Evolutionary conservation across 1,140 invertebrate genomes (phyloP).

Genomic region (Tetragonula clypearis): DNA sequence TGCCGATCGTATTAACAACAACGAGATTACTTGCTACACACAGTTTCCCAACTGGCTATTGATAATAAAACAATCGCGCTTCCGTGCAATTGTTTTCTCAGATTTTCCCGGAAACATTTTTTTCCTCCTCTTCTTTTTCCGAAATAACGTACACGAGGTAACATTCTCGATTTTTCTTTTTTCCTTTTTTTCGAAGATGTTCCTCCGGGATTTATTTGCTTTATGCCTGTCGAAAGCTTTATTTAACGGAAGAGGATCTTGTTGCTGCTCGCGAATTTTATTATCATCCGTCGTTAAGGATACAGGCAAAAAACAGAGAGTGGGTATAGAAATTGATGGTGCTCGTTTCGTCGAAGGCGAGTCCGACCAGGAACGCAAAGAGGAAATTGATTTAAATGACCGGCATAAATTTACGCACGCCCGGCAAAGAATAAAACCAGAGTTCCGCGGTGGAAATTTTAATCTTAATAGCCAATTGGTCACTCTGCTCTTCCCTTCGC

Average conservation of each 20-base stretch:
- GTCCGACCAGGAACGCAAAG: background rate
- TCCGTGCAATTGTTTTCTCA: background rate
- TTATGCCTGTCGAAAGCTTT: background rate
- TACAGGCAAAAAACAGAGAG: background rate
- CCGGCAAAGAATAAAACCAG: background rate
- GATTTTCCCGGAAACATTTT: background rate
- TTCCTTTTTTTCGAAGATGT: no score
- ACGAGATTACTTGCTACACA: background rate
- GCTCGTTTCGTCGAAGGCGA: background rate
- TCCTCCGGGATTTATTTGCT: background rate
- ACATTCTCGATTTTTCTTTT: no score
- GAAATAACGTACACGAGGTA: no score
- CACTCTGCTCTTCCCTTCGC: background rate
- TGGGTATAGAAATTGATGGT: background rate
- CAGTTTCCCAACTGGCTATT: no score
- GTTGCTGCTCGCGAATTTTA: background rate
- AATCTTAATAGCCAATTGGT: background rate
- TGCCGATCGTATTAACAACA: background rate
- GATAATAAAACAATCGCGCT: no score
- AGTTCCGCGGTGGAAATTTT: background rate
- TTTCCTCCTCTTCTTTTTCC: no score
- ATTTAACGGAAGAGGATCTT: background rate
- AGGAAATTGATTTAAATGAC: conserved; percentile 8
- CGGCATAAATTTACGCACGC: background rate
- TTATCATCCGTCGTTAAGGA: background rate